These are phyloP conservation scores for Onychorhynchus coronatus DNA, from an alignment of 2,113 vertebrate species.

Conservation along the genomic window DNA sequence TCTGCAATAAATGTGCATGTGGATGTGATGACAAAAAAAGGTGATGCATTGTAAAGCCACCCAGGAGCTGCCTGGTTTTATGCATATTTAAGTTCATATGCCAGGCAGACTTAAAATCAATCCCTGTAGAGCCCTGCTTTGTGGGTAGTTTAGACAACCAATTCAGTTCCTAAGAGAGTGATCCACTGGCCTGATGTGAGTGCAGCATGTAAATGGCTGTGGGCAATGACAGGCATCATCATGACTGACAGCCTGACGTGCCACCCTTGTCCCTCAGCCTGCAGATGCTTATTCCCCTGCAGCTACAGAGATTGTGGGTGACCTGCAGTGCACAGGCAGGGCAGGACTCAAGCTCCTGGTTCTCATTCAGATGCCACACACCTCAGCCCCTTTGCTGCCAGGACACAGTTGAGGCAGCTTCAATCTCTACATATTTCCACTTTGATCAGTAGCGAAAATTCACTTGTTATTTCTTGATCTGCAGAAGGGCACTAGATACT, in stretches of 20 bases:
- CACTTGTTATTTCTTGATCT: neutral
- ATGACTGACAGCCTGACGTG: neutral
- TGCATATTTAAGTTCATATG: neutral
- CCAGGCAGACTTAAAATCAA: neutral
- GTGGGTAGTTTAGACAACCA: neutral
- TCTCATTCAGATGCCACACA: neutral
- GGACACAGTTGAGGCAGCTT: neutral
- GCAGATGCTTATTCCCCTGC: neutral
- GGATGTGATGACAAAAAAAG: neutral
- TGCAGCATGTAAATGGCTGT: neutral
- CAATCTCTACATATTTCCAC: neutral
- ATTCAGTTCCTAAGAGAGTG: neutral
- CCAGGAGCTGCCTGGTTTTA: neutral
- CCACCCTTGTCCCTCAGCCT: neutral
- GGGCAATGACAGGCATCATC: neutral
- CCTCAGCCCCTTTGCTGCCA: neutral
- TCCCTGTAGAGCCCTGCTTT: neutral
- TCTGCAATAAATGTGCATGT: neutral
- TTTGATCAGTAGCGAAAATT: neutral
- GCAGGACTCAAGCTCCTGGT: neutral
- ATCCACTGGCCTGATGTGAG: neutral
- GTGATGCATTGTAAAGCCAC: neutral
- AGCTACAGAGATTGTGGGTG: neutral
- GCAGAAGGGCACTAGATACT: neutral
- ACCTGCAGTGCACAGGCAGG: neutral